Conservation (phyloP, 2,797 vertebrate species). For the Streptopelia turtur region DNA sequence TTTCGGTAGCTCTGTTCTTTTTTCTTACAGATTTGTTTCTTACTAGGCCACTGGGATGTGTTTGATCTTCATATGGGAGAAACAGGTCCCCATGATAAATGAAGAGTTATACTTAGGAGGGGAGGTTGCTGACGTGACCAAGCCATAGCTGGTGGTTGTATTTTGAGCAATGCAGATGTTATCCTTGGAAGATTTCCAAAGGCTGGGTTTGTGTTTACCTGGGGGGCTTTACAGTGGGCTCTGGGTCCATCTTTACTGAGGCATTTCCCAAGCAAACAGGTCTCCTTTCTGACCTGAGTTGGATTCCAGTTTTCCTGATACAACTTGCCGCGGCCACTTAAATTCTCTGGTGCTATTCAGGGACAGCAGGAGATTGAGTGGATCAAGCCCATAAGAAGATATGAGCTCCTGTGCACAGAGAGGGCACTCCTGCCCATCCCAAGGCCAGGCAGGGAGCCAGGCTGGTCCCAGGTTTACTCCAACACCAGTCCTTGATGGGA, state of each 20-base stretch:
- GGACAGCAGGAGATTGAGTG: not conserved
- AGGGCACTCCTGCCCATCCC: not conserved
- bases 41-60: not conserved
- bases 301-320: not conserved
- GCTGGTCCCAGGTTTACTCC: not conserved
- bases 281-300: not conserved
- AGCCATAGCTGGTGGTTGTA: not conserved
- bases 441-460: not conserved
- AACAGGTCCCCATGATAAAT: not conserved
- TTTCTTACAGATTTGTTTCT: not conserved
- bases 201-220: not conserved
- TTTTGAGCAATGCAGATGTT: slow-evolving; percentile 5
- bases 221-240: not conserved
- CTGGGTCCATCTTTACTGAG: not conserved
- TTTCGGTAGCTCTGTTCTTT: not conserved
- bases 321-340: accelerated
- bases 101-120: not conserved
- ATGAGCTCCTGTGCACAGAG: not conserved
- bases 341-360: not conserved
- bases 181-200: slow-evolving; percentile 1
- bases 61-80: not conserved
- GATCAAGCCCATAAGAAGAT: slow-evolving; percentile 14
- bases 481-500: not conserved
- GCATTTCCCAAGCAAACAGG: not conserved
- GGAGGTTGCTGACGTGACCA: not conserved